Evolutionary conservation across 2,797 vertebrate genomes (phyloP).

Genomic region (Cyprinodon diabolis): DNA sequence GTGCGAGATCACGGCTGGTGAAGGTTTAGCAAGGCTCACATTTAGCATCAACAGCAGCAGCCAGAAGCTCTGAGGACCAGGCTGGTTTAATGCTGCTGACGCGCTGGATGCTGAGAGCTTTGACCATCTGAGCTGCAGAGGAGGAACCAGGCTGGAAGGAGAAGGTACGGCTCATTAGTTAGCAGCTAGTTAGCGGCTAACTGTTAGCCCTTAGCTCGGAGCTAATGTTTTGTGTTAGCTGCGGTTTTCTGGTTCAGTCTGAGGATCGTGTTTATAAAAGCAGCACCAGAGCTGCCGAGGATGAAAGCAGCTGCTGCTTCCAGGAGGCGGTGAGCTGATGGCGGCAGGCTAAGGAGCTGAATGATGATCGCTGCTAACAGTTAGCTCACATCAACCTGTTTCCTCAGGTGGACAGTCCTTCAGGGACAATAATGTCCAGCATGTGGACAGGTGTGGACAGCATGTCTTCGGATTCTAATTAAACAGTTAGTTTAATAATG

Average conservation of each 20-base stretch:
- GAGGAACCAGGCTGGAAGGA: constrained; percentile 19
- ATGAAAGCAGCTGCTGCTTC: background rate
- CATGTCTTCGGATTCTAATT: background rate
- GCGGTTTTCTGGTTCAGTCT: constrained; percentile 20
- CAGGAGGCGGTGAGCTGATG: background rate
- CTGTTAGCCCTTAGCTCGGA: constrained; percentile 51
- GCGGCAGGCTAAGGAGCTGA: constrained; percentile 57
- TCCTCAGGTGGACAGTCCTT: too few species aligned
- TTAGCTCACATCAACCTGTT: too few species aligned
- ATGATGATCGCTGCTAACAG: constrained; percentile 18
- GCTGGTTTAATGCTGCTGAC: constrained; percentile 19
- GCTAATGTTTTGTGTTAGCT: constrained; percentile 25
- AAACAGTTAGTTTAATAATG: background rate
- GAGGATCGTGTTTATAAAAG: constrained; percentile 6
- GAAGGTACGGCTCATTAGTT: constrained; percentile 59
- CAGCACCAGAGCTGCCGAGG: background rate
- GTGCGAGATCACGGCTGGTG: constrained; percentile 53
- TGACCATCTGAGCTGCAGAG: constrained; percentile 7
- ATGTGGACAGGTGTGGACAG: background rate
- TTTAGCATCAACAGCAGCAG: constrained; percentile 73
- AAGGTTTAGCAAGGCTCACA: constrained; percentile 72
- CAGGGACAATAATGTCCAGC: background rate
- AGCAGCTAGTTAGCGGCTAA: constrained; percentile 70
- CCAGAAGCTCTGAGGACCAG: constrained; percentile 55
- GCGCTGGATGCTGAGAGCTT: constrained; percentile 4